Percentiles rank a stretch among this genome's conserved stretches.
Evolutionary conservation across 2,797 vertebrate genomes (phyloP).

Genomic region (Ateles fusciceps): DNA sequence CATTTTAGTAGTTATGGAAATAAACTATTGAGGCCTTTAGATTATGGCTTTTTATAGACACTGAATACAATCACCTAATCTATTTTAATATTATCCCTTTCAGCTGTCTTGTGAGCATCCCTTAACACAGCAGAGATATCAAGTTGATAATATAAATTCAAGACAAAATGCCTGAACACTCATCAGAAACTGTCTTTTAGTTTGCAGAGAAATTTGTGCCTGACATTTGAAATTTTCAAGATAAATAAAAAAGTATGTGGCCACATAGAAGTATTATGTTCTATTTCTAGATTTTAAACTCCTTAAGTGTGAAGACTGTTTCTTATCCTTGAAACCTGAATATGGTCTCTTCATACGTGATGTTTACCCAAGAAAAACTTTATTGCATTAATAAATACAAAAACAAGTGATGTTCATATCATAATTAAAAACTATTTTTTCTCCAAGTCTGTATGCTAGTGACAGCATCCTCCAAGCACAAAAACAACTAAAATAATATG

Average conservation of each 20-base stretch:
- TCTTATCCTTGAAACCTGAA: background rate
- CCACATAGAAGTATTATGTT: slow-evolving; percentile 37
- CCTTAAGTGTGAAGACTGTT: background rate
- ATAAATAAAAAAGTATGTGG: slow-evolving; percentile 47
- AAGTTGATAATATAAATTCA: slow-evolving; percentile 72
- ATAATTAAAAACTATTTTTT: background rate
- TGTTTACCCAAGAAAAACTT: background rate
- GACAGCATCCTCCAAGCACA: background rate
- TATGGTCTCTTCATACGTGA: background rate
- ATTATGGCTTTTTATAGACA: slow-evolving; percentile 77
- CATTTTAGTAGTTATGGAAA: slow-evolving; percentile 78
- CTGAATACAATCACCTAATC: slow-evolving; percentile 78
- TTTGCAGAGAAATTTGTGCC: slow-evolving; percentile 67
- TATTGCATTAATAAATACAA: background rate
- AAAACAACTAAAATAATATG: background rate
- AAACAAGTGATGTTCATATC: background rate
- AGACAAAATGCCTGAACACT: slow-evolving; percentile 67
- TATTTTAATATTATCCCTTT: slow-evolving; percentile 78
- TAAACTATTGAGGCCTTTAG: slow-evolving; percentile 74
- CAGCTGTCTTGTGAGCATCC: slow-evolving; percentile 67
- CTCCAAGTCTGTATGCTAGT: background rate
- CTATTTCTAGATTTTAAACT: background rate
- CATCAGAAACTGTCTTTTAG: slow-evolving; percentile 67
- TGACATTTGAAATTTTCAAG: slow-evolving; percentile 67
- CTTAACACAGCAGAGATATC: slow-evolving; percentile 69